phyloP scores from a whole-genome alignment of 2,797 vertebrate genomes.

The Coracias cyanogaster region DNA sequence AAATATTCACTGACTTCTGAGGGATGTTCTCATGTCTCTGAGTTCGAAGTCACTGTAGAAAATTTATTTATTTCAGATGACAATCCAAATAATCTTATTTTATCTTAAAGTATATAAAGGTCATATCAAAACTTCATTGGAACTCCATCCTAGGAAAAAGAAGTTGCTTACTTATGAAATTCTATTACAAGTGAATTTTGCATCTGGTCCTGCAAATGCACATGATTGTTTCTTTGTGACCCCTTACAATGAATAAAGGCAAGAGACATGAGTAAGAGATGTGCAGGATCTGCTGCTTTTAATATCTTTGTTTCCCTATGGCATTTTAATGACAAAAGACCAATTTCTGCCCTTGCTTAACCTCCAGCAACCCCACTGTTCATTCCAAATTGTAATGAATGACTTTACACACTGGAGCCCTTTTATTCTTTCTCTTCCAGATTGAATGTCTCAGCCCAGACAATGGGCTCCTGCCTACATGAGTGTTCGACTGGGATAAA shows the following conservation, averaged over 20 bases:
- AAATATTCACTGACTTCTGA: conserved; percentile 27
- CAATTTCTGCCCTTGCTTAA: conserved; percentile 64
- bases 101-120: conserved; percentile 24
- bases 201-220: conserved; percentile 16
- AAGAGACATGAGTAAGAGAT: neutral
- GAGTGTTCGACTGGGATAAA: conserved; percentile 21
- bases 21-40: neutral
- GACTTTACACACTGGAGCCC: conserved; percentile 40
- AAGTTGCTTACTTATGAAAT: conserved; percentile 39
- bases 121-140: conserved; percentile 39
- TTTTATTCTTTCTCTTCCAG: conserved; percentile 60
- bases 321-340: conserved; percentile 62
- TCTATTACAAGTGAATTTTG: conserved; percentile 37
- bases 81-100: conserved; percentile 51
- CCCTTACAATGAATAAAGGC: neutral
- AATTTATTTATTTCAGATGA: conserved; percentile 23
- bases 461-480: conserved; percentile 52
- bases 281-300: neutral
- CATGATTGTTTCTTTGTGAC: neutral
- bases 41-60: neutral
- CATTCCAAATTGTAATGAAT: conserved; percentile 62
- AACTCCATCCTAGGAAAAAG: conserved; percentile 6
- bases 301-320: neutral
- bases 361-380: conserved; percentile 45
- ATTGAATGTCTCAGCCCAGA: conserved; percentile 51